These are phyloP conservation scores for Maconellicoccus hirsutus DNA, from an alignment of 1,140 invertebrate genomes.

Conservation along the genomic window DNA sequence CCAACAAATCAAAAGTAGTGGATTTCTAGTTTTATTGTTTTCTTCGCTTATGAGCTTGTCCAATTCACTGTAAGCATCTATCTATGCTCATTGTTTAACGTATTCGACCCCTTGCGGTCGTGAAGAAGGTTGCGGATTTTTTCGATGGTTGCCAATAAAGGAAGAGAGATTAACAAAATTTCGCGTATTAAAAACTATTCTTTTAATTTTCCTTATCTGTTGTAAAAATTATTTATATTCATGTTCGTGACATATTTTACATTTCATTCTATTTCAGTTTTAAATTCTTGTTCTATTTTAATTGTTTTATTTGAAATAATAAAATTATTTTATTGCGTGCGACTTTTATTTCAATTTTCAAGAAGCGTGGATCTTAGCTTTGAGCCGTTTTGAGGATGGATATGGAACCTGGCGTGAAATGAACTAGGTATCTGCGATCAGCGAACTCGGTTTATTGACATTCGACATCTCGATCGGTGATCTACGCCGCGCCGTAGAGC, in stretches of 20 bases:
- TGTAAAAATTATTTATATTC: not conserved
- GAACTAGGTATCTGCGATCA: no score
- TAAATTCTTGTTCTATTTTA: not conserved
- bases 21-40: not conserved
- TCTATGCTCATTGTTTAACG: not conserved
- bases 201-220: not conserved
- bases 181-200: not conserved
- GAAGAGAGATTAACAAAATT: not conserved
- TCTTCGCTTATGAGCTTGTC: no score
- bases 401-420: no score
- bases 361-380: no score
- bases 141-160: not conserved
- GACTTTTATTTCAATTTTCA: no score
- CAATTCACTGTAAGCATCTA: no score
- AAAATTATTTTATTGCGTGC: constrained; percentile 10
- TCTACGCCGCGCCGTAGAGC: no score
- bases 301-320: not conserved
- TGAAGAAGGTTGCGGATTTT: not conserved
- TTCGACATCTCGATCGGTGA: no score
- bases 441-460: no score
- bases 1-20: not conserved
- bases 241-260: constrained; percentile 2
- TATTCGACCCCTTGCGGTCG: no score
- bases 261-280: constrained; percentile 9
- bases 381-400: no score